Conservation (phyloP, 2,797 vertebrate genomes). For the Trematomus bernacchii region DNA sequence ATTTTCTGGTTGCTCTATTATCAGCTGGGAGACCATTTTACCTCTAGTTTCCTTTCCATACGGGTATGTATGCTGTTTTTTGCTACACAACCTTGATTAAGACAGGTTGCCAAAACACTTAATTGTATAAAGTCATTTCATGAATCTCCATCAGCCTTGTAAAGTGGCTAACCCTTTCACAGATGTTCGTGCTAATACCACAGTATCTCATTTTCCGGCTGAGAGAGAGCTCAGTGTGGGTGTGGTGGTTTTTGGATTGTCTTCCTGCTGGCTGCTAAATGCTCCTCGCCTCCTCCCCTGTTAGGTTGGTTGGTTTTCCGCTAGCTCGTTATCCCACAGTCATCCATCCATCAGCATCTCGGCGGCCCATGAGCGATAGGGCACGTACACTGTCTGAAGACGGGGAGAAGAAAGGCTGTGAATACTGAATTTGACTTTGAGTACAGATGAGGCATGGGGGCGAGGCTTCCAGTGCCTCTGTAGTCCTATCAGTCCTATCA, state of each 20-base stretch:
- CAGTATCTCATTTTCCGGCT: constrained; percentile 62
- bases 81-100: constrained; percentile 39
- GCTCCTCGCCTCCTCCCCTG: constrained; percentile 59
- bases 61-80: constrained; percentile 32
- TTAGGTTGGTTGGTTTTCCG: constrained; percentile 79
- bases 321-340: constrained; percentile 81
- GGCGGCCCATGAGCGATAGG: constrained; percentile 75
- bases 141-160: constrained; percentile 30
- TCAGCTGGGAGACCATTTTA: constrained; percentile 31
- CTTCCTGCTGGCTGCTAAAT: constrained; percentile 76
- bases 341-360: constrained; percentile 83
- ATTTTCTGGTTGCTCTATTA: constrained; percentile 32
- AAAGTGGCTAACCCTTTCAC: constrained; percentile 32
- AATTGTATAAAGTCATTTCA: constrained; percentile 26
- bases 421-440: constrained; percentile 74
- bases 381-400: constrained; percentile 80
- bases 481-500: constrained; percentile 53
- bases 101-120: constrained; percentile 4
- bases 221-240: constrained; percentile 61
- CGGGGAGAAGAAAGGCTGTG: constrained; percentile 71
- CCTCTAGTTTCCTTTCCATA: constrained; percentile 41
- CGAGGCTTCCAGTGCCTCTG: constrained; percentile 55
- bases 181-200: constrained; percentile 60
- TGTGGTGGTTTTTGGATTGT: constrained; percentile 67
- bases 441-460: constrained; percentile 63